phyloP scores from a whole-genome alignment of 2,797 vertebrate species.

The Sternarchorhynchus goeldii region DNA sequence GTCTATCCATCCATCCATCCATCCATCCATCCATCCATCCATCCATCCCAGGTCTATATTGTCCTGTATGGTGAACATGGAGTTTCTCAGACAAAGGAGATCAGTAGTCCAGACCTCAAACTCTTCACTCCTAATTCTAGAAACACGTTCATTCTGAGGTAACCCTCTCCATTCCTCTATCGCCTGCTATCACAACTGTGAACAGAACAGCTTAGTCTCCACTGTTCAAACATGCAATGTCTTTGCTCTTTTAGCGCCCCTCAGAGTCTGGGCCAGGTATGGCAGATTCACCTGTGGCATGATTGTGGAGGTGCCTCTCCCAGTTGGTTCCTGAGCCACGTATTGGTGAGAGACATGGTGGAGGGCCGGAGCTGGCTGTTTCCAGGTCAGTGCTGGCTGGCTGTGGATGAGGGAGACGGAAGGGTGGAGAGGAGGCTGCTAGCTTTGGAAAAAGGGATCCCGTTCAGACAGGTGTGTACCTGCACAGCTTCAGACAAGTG shows the following conservation, averaged over 20 bases:
- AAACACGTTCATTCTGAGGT: constrained; percentile 85
- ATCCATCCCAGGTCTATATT: constrained; percentile 75
- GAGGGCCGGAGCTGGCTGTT: constrained; percentile 73
- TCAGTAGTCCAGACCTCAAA: constrained; percentile 71
- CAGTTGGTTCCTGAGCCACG: constrained; percentile 76
- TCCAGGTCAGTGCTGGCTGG: constrained; percentile 79
- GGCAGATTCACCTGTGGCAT: constrained; percentile 82
- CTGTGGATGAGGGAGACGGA: constrained; percentile 71
- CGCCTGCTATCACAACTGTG: background rate
- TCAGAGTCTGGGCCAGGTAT: constrained; percentile 73
- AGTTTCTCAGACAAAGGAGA: constrained; percentile 77
- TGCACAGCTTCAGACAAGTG: background rate
- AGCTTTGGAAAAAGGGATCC: constrained; percentile 59
- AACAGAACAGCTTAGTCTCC: background rate
- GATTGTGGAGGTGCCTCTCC: constrained; percentile 76
- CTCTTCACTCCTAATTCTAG: constrained; percentile 80
- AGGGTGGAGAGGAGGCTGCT: constrained; percentile 73
- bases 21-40: too few species aligned
- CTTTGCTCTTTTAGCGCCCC: constrained; percentile 65
- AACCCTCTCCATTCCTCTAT: background rate
- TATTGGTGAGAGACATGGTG: constrained; percentile 74
- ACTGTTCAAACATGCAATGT: background rate
- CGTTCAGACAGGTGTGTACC: constrained; percentile 73
- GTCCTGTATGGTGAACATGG: constrained; percentile 77
- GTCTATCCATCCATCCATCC: too few species aligned